phyloP scores from a whole-genome alignment of 2,113 vertebrate genomes.

The Tetrax tetrax region DNA sequence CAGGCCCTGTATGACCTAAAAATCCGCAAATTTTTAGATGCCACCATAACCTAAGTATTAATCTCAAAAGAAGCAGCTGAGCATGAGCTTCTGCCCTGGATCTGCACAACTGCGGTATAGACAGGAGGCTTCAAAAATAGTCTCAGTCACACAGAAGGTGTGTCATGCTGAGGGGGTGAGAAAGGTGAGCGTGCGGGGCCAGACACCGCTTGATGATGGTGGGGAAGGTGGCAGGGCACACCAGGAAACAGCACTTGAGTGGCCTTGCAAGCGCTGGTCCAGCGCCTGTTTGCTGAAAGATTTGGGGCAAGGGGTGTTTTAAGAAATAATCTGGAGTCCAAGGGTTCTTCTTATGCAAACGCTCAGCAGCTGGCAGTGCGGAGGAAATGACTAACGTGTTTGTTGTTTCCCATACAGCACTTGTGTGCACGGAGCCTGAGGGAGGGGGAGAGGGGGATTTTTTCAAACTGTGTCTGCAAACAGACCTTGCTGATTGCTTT shows the following conservation, averaged over 20 bases:
- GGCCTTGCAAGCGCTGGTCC: accelerated
- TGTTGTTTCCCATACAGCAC: not conserved
- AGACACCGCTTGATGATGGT: not conserved
- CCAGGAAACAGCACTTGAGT: not conserved
- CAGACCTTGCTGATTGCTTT: constrained; percentile 16
- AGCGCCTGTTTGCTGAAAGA: constrained; percentile 1
- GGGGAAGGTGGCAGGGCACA: not conserved
- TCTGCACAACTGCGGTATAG: not conserved
- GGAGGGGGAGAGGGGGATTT: constrained; percentile 15
- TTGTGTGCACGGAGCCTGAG: not conserved
- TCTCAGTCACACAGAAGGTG: accelerated
- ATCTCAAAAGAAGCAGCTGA: not conserved
- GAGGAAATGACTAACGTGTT: constrained; percentile 60
- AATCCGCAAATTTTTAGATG: not conserved
- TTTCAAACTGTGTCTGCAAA: not conserved
- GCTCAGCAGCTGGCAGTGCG: constrained; percentile 37
- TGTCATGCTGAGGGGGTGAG: not conserved
- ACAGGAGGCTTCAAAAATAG: not conserved
- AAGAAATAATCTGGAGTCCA: constrained; percentile 66
- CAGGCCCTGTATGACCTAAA: too few relatives aligned
- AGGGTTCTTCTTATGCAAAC: constrained; percentile 66
- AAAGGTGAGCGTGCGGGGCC: not conserved
- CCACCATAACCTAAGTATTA: not conserved
- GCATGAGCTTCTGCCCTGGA: not conserved
- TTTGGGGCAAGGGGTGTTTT: constrained; percentile 6